phyloP scores from a whole-genome alignment of 2,113 vertebrate genomes.

The Alaudala cheleensis region DNA sequence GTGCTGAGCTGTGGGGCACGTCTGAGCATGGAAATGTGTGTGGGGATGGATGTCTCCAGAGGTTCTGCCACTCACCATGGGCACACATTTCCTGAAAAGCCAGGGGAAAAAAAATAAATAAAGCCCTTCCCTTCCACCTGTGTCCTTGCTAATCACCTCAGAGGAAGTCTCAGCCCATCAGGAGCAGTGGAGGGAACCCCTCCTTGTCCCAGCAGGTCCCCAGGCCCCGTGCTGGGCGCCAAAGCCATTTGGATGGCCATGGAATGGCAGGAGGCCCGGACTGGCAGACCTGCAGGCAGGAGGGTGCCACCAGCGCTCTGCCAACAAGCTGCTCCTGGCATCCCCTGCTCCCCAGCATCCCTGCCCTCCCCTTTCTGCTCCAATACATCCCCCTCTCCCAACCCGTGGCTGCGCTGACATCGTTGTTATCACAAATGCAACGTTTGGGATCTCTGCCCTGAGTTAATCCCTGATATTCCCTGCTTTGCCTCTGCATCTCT shows the following conservation, averaged over 20 bases:
- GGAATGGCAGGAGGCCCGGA: not conserved
- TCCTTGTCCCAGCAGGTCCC: not conserved
- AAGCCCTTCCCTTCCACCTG: not conserved
- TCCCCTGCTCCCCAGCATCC: not conserved
- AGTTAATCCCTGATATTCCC: not conserved
- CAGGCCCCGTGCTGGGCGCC: not conserved
- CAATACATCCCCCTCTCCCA: not conserved
- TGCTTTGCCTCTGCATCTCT: not conserved
- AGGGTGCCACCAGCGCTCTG: not conserved
- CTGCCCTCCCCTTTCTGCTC: not conserved
- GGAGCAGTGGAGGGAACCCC: not conserved
- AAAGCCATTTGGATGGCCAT: not conserved
- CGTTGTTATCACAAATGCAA: accelerated
- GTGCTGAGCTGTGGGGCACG: not conserved
- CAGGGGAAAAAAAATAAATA: not conserved
- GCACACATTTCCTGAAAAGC: not conserved
- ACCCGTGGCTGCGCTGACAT: accelerated
- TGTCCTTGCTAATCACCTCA: not conserved
- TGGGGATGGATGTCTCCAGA: not conserved
- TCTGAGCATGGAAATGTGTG: accelerated
- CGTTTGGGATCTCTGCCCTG: not conserved
- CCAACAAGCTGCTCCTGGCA: constrained; percentile 49
- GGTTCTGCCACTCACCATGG: not conserved
- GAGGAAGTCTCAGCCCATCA: not conserved
- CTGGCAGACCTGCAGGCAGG: not conserved